Percentiles rank a stretch among this genome's conserved stretches.
Evolutionary conservation across 92 coral and sea anemone genomes (phyloP).

Genomic region (Chrysogorgia sp.): DNA sequence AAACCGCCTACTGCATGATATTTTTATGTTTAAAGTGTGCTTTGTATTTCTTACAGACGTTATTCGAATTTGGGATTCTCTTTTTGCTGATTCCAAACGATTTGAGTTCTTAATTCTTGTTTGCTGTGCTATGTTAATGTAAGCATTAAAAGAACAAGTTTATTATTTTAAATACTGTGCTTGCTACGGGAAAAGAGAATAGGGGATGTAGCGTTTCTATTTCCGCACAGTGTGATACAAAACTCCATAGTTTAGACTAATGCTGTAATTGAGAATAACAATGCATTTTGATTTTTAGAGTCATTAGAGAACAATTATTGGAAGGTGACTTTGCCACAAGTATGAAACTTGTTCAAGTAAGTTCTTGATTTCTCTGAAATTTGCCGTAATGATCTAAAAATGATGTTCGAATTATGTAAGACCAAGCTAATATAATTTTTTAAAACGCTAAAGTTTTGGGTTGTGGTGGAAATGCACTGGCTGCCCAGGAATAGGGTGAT

Average conservation of each 20-base stretch:
- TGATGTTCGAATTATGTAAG: conserved; percentile 79
- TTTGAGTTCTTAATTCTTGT: conserved; percentile 92
- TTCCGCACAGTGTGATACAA: too few species aligned
- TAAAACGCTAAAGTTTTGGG: too few species aligned
- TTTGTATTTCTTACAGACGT: conserved; percentile 73
- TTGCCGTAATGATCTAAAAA: conserved; percentile 79
- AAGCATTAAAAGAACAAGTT: too few species aligned
- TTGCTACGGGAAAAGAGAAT: too few species aligned
- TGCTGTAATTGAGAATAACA: not conserved
- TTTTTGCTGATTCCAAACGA: conserved; percentile 89
- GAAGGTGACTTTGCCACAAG: conserved; percentile 93
- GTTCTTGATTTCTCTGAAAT: not conserved
- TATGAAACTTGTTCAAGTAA: conserved; percentile 93
- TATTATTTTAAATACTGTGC: too few species aligned
- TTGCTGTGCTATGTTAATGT: conserved; percentile 98
- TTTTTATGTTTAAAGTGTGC: too few species aligned
- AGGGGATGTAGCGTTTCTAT: too few species aligned
- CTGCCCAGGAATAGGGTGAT: not conserved
- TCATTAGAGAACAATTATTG: conserved; percentile 83
- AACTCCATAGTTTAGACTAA: too few species aligned
- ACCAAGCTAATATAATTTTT: too few species aligned
- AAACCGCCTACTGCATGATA: not conserved
- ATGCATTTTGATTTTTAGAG: conserved; percentile 53
- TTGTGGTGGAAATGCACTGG: too few species aligned
- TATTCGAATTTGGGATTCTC: conserved; percentile 96